Evolutionary conservation across 2,113 vertebrate species (phyloP), one percentile per base, ranked within the genome.

Genomic region (Typhlomys cinereus): DNA sequence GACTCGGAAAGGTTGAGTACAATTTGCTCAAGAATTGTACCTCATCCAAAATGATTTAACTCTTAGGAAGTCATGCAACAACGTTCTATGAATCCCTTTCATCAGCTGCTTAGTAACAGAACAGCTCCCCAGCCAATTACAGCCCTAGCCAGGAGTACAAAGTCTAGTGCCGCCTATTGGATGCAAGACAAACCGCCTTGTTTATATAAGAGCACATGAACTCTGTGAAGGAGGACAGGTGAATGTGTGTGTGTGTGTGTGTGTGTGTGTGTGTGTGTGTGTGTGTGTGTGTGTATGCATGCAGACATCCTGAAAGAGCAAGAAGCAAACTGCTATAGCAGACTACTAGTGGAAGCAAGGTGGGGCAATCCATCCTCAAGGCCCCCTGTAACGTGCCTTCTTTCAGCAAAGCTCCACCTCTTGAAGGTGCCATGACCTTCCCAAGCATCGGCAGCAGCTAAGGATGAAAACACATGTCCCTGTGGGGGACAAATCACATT

Each of bases 151-250:
- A 48, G 39, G 62, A 91, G 57, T 50, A 71, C 50, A 79, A 94
- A 85, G 61, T 95, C 54, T 79, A 92, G 79, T 91, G 90, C 85
- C 93, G 95, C 79, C 95, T 95, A 80, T 93, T 89, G 92, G 95
- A 50, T 70, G 13, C 29, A 95, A 81, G 12, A 39, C 34, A 91
- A 57, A 89, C 6, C 94, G 69, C 39, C 10, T 80, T 73, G 36
- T 71, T 95, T 86, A 84, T 11, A 8, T 67, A 80, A 46, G 64
- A 87, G 57, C 13, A 84, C 57, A 39, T 48, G 18, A 0, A 31
- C 36, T 89, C 27, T 84, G 31, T 6, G 23, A n/a, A n/a, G n/a
- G 50, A 1, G 25, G 6, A 46, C 27, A 76, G 13, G 10, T 27
- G 59, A 27, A 2, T 25, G 25, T 59, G 25, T 79, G 54, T 29